Evolutionary conservation across 2,797 vertebrate genomes (phyloP).

Genomic region (Peromyscus eremicus): DNA sequence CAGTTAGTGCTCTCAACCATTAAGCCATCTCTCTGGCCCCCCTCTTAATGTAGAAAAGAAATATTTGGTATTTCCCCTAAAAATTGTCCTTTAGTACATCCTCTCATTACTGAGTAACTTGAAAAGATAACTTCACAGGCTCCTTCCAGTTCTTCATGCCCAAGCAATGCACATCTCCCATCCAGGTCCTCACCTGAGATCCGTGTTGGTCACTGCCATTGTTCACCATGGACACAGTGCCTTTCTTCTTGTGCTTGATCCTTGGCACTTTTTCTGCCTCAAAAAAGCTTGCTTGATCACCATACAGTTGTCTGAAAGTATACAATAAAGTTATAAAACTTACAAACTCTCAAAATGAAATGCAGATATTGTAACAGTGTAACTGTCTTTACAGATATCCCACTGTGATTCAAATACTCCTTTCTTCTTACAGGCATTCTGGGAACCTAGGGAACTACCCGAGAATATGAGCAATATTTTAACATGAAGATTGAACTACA

Average conservation of each 20-base stretch:
- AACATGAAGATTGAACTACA: constrained; percentile 38
- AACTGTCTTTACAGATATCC: background rate
- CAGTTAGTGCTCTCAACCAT: background rate
- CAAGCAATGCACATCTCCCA: constrained; percentile 36
- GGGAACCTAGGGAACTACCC: background rate
- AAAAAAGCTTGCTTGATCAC: constrained; percentile 97
- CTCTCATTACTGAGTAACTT: constrained; percentile 28
- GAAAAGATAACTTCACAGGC: background rate
- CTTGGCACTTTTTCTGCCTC: constrained; percentile 95
- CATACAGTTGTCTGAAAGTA: constrained; percentile 94
- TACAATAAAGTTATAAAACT: constrained; percentile 44
- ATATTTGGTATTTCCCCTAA: background rate
- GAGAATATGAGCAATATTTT: constrained; percentile 41
- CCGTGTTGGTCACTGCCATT: constrained; percentile 96
- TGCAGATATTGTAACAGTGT: background rate
- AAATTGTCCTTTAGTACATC: constrained; percentile 29
- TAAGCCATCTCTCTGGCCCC: background rate
- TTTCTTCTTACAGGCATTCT: constrained; percentile 11
- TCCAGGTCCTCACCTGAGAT: constrained; percentile 93
- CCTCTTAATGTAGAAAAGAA: constrained; percentile 34
- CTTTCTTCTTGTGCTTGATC: constrained; percentile 98
- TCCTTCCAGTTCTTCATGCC: background rate
- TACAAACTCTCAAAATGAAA: constrained; percentile 56
- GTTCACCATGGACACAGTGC: constrained; percentile 99
- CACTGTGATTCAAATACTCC: background rate